Percentiles rank a stretch among this genome's conserved stretches.
These are phyloP conservation scores for Cromileptes altivelis DNA, from an alignment of 2,113 vertebrate genomes.

Conservation along the genomic window DNA sequence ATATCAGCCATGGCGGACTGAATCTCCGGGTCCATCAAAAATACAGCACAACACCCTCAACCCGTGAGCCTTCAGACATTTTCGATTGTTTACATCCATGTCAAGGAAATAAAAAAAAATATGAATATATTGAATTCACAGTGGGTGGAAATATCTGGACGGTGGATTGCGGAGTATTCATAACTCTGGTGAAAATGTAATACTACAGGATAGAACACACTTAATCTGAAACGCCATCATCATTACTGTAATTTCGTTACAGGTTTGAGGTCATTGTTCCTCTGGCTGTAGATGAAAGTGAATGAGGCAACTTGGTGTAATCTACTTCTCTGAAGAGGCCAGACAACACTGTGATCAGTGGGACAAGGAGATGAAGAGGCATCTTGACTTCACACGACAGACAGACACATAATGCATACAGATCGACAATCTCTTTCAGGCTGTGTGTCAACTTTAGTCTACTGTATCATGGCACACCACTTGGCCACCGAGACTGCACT, in stretches of 20 bases:
- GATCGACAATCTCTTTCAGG: not conserved
- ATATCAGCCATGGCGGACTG: conserved; percentile 52
- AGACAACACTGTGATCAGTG: conserved; percentile 17
- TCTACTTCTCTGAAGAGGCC: conserved; percentile 22
- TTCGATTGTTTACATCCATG: conserved; percentile 42
- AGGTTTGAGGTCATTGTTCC: conserved; percentile 47
- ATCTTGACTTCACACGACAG: conserved; percentile 9
- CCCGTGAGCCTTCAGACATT: conserved; percentile 14
- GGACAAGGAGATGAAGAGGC: conserved; percentile 1
- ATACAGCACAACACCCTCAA: conserved; percentile 27
- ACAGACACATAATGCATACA: not conserved
- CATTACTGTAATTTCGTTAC: conserved; percentile 44
- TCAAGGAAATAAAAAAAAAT: not conserved
- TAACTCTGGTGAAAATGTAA: not conserved
- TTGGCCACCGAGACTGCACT: not conserved
- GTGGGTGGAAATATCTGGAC: not conserved
- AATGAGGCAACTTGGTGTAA: conserved; percentile 65
- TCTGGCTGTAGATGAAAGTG: conserved; percentile 55
- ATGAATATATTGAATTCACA: not conserved
- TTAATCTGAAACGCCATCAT: conserved; percentile 27
- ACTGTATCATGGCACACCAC: not conserved
- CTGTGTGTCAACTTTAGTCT: not conserved
- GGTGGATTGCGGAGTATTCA: conserved; percentile 11
- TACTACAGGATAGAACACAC: not conserved
- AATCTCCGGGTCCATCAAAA: conserved; percentile 53